Percentiles rank a stretch among this genome's conserved stretches.
Conservation (phyloP, 2,888 invertebrate species). For the Lumbricus terrestris region DNA sequence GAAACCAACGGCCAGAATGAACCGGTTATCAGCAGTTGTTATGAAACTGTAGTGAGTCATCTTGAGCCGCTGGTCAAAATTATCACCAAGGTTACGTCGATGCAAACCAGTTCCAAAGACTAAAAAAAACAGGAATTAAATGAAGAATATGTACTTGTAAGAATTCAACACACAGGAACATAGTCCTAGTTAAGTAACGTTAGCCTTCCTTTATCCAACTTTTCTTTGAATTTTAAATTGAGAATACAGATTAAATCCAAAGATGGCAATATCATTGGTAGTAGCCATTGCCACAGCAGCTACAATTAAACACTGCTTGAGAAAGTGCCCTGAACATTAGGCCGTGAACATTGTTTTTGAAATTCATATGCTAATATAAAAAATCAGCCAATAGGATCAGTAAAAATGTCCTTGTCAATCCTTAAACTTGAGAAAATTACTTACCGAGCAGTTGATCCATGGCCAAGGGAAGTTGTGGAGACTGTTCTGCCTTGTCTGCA, state of each 20-base stretch:
- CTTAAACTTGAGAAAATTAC: conserved; percentile 50
- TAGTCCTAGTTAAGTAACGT: not conserved
- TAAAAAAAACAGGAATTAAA: conserved; percentile 20
- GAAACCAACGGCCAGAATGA: conserved; percentile 95
- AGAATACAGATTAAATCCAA: not conserved
- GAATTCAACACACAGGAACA: not conserved
- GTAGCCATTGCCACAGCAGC: too few relatives aligned
- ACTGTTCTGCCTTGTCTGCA: conserved; percentile 50
- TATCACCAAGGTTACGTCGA: conserved; percentile 90
- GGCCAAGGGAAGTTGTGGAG: conserved; percentile 78
- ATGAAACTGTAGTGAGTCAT: conserved; percentile 94
- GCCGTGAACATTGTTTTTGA: not conserved
- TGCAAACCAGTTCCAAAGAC: conserved; percentile 42
- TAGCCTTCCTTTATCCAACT: not conserved
- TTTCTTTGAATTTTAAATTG: not conserved
- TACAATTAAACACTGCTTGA: too few relatives aligned
- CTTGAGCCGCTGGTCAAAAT: conserved; percentile 93
- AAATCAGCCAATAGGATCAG: not conserved
- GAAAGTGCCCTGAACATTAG: too few relatives aligned
- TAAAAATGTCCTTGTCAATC: not conserved
- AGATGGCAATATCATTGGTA: too few relatives aligned
- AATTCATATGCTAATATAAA: not conserved
- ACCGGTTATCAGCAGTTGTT: conserved; percentile 93
- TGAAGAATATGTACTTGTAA: not conserved
- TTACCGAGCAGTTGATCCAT: conserved; percentile 95